Evolutionary conservation across 2,888 invertebrate genomes (phyloP).

Genomic region (Charanyca ferruginea): DNA sequence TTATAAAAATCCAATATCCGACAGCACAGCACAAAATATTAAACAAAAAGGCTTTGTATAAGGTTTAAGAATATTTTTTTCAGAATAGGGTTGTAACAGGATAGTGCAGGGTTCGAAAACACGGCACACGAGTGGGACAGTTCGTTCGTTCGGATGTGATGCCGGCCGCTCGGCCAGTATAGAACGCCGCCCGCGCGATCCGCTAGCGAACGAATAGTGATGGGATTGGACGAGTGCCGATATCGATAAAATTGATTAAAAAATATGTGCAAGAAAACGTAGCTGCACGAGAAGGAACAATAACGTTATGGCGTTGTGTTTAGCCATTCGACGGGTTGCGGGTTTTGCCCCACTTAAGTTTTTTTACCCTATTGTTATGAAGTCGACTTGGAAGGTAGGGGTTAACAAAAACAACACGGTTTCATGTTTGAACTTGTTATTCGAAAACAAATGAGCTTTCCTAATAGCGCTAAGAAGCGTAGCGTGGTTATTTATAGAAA

Average conservation of each 20-base stretch:
- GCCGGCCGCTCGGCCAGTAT: conserved; percentile 88
- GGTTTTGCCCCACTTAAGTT: conserved; percentile 18
- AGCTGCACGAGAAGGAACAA: neutral
- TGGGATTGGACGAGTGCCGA: conserved; percentile 54
- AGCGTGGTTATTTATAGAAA: conserved; percentile 7
- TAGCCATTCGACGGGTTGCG: neutral
- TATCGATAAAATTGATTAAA: conserved; percentile 67
- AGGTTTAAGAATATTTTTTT: conserved; percentile 26
- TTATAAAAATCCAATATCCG: conserved; percentile 60
- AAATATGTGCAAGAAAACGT: neutral
- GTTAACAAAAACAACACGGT: neutral
- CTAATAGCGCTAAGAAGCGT: neutral
- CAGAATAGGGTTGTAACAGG: conserved; percentile 66
- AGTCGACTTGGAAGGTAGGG: neutral
- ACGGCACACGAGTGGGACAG: conserved; percentile 81
- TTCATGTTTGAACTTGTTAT: conserved; percentile 33
- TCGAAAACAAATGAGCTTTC: neutral
- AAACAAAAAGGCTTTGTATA: conserved; percentile 25
- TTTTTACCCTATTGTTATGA: conserved; percentile 14
- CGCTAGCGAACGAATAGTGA: conserved; percentile 73
- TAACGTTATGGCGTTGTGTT: neutral
- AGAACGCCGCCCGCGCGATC: conserved; percentile 73
- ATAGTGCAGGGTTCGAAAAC: conserved; percentile 81
- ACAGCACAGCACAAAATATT: conserved; percentile 66
- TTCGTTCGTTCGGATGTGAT: conserved; percentile 89